Evolutionary conservation across 2,113 vertebrate genomes (phyloP), one percentile per base, ranked within the genome.

Genomic region (Sorex fumeus): DNA sequence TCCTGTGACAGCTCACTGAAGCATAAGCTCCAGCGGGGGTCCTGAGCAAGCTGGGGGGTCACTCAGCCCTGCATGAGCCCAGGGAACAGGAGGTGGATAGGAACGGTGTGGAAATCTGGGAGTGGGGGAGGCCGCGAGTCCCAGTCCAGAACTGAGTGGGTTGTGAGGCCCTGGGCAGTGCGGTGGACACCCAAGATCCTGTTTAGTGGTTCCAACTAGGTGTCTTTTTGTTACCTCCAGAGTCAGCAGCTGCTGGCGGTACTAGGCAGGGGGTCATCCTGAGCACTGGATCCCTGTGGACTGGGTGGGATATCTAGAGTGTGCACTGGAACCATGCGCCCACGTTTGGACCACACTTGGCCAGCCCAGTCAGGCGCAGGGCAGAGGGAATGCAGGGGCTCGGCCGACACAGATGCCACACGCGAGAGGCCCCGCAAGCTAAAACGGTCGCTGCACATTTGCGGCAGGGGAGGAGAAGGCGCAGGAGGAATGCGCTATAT

Each of bases 361-460:
- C n/a, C 80, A 53, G 64, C 10, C 30, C 34, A 3, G 11, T 62
- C 21, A 40, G 43, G 57, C 1, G 0, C 27, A 60, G 70, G 60
- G 1, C 53, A 36, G 71, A 76, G 53, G 47, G 86, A 53, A 28
- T 11, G 2, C 0, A 0, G 18, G 16, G 21, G 57, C 28, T 89
- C 85, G 75, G 79, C 11, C 71, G 67, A 87, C 34, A 36, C 4
- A 15, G 87, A 90, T 72, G 75, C 50, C 47, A 21, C 60, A 80
- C 82, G 4, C 62, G 43, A 82, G 60, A 93, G 71, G 16, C 80
- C 16, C 53, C 60, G 85, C 75, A 80, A 95, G 74, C 93, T 96
- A 94, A 90, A 95, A 93, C 84, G 62, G 86, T 88, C 83, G 40
- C 80, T 66, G 96, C 92, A 94, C 93, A 96, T 96, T 96, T 95